Evolutionary conservation across 1,140 invertebrate species (phyloP), one percentile per base, ranked within the genome.

Genomic region (Lepidotrigona ventralis): DNA sequence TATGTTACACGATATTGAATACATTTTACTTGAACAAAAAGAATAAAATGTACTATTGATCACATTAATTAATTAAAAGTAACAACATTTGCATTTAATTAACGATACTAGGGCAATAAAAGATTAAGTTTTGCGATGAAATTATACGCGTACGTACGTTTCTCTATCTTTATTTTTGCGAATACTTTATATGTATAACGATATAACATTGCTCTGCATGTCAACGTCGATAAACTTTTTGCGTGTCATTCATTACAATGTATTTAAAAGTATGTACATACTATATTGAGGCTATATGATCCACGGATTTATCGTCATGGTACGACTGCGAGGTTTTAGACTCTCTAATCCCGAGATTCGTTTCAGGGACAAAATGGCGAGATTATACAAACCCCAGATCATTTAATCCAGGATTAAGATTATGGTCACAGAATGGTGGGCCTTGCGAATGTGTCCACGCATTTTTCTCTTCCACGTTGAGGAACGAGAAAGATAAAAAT

Each of bases 371-470:
- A 82, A 89, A 88, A 88, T 86, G 85, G 87, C 85, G 63, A 78
- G 87, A 89, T 89, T 88, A 88, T 89, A 89, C 79, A 83, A 89
- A 88, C 83, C 85, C 81, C 71, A 63, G 82, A 84, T 89, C 82
- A 80, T 81, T 86, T 89, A 89, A 89, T 89, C 88, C 82, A n/a
- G 87, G 85, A 85, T 89, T 89, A 89, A 89, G 88, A 89, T 89
- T 89, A 89, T 84, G 85, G 85, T 86, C 85, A 80, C 75, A 84
- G 81, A 86, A 66, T 63, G 54, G 73, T 63, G 85, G 70, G 80
- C 60, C 51, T 63, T 63, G 58, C 69, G 74, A 83, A 79, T 84
- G 79, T 77, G 78, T 85, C 60, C 58, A 63, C 86, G 83, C 83
- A 87, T 87, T 88, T 88, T 87, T 87, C 83, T 81, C 69, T 23